These are phyloP conservation scores for Melopsittacus undulatus DNA, from an alignment of 2,797 vertebrate genomes.

Conservation along the genomic window DNA sequence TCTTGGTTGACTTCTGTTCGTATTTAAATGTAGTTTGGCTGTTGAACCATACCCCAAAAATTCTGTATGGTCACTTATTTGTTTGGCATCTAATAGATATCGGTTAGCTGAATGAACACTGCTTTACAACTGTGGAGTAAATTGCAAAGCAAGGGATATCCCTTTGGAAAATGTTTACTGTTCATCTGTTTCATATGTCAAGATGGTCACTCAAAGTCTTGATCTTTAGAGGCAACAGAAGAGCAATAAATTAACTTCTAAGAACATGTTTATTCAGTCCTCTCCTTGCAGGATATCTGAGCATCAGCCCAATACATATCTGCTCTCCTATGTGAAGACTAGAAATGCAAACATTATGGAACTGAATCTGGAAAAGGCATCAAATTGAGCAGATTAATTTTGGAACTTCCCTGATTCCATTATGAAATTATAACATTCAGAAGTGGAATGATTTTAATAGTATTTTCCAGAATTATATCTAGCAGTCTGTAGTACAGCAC, in stretches of 20 bases:
- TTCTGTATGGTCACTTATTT: not conserved
- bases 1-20: not conserved
- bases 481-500: not conserved
- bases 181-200: not conserved
- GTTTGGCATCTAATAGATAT: not conserved
- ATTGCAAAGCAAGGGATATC: not conserved
- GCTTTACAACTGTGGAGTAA: not conserved
- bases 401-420: not conserved
- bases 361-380: constrained; percentile 3
- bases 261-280: not conserved
- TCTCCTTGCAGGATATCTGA: not conserved
- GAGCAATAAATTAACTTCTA: constrained; percentile 12
- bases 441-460: not conserved
- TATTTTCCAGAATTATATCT: not conserved
- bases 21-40: not conserved
- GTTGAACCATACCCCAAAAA: not conserved
- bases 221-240: not conserved
- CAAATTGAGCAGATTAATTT: not conserved
- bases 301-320: not conserved
- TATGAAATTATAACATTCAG: not conserved
- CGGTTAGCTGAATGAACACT: not conserved
- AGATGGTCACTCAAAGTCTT: not conserved
- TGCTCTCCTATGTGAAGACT: not conserved
- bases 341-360: not conserved
- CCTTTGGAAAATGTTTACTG: not conserved